Percentiles rank a stretch among this genome's conserved stretches.
These are phyloP conservation scores for Cygnus buccinator DNA, from an alignment of 2,113 vertebrate genomes.

Conservation along the genomic window DNA sequence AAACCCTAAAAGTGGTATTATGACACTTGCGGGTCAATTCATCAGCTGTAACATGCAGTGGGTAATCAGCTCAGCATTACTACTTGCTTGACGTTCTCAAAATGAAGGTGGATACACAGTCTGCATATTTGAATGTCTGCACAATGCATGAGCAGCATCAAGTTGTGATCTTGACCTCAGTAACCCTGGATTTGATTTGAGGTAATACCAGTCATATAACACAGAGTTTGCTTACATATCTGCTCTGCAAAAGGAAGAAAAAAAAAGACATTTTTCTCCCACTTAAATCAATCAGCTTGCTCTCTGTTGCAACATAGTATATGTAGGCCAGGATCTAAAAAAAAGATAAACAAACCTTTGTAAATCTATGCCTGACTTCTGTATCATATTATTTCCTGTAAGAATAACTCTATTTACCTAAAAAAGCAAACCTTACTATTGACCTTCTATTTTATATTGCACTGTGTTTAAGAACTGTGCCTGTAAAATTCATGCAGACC, in stretches of 20 bases:
- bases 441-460: background rate
- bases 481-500: background rate
- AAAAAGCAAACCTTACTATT: background rate
- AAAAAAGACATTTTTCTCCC: background rate
- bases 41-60: background rate
- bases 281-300: background rate
- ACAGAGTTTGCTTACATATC: background rate
- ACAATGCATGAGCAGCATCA: background rate
- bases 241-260: background rate
- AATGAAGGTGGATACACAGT: background rate
- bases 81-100: background rate
- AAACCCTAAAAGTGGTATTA: background rate
- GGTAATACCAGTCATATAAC: background rate
- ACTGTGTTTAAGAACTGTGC: background rate
- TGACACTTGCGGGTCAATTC: background rate
- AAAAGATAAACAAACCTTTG: background rate
- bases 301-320: background rate
- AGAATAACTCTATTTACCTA: background rate
- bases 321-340: background rate
- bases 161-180: background rate
- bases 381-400: background rate
- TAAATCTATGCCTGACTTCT: background rate
- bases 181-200: background rate
- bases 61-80: background rate
- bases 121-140: background rate